phyloP scores from a whole-genome alignment of 1,140 invertebrate genomes.

The Leptoteleia sp. region DNA sequence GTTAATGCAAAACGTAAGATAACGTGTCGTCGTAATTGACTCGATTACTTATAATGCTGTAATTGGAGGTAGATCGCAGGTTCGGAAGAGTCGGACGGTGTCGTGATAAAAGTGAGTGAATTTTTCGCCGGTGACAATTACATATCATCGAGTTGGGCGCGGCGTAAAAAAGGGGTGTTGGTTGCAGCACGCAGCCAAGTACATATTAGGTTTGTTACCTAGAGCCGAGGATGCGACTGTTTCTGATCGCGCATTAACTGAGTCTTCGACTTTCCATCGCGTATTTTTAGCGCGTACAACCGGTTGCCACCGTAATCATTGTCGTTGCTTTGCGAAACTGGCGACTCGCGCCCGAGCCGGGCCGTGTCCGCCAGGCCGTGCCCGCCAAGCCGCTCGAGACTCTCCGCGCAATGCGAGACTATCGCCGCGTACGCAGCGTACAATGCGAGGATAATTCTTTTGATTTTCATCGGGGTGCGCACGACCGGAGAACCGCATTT shows the following conservation, averaged over 20 bases:
- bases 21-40: neutral
- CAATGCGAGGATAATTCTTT: conserved; percentile 74
- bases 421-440: conserved; percentile 40
- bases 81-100: neutral
- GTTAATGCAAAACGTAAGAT: too few relatives aligned
- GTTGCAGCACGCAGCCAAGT: conserved; percentile 42
- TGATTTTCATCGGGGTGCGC: conserved; percentile 75
- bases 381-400: conserved; percentile 37
- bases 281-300: conserved; percentile 80
- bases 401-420: conserved; percentile 52
- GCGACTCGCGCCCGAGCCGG: conserved; percentile 68
- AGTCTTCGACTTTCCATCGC: conserved; percentile 72
- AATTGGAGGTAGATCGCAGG: neutral
- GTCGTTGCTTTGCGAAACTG: conserved; percentile 79
- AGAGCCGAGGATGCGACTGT: conserved; percentile 68
- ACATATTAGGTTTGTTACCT: conserved; percentile 67
- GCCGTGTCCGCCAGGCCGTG: too few relatives aligned
- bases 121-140: conserved; percentile 44
- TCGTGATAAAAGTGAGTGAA: conserved; percentile 18
- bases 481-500: conserved; percentile 75
- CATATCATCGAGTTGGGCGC: conserved; percentile 38
- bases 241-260: conserved; percentile 74
- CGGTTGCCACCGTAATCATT: conserved; percentile 80
- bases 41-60: conserved; percentile 16
- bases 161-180: conserved; percentile 51